Evolutionary conservation across 2,113 vertebrate genomes (phyloP).

Genomic region (Pygoscelis adeliae): DNA sequence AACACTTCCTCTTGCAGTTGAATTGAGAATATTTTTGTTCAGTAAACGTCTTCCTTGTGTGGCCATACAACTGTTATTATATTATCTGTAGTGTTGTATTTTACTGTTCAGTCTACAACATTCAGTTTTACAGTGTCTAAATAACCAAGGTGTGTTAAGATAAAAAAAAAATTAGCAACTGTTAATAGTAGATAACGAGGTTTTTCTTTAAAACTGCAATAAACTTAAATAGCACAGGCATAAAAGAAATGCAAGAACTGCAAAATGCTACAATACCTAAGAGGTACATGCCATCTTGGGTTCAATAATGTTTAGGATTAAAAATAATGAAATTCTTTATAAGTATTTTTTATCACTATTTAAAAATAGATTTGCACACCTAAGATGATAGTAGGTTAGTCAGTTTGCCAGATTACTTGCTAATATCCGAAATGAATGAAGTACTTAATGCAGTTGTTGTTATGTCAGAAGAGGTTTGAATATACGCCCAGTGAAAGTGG

Average conservation of each 20-base stretch:
- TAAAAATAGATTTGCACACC: background rate
- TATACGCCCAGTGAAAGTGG: background rate
- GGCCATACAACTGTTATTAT: background rate
- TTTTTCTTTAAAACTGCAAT: background rate
- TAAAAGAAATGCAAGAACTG: background rate
- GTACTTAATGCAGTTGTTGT: background rate
- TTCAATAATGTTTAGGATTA: background rate
- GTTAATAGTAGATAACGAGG: background rate
- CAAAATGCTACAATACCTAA: background rate
- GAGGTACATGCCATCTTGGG: background rate
- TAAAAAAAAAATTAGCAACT: background rate
- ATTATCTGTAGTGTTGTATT: background rate
- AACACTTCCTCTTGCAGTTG: background rate
- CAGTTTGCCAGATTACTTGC: background rate
- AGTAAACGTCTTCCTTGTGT: background rate
- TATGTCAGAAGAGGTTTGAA: background rate
- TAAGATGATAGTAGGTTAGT: background rate
- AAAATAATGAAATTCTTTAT: background rate
- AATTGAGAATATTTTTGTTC: background rate
- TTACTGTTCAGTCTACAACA: background rate
- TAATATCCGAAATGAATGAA: background rate
- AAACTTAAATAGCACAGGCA: background rate
- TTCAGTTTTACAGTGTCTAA: background rate
- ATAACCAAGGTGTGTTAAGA: background rate
- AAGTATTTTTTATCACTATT: background rate